These are phyloP conservation scores for Himantopus leucocephalus DNA, from an alignment of 2,113 vertebrate species.

Conservation along the genomic window DNA sequence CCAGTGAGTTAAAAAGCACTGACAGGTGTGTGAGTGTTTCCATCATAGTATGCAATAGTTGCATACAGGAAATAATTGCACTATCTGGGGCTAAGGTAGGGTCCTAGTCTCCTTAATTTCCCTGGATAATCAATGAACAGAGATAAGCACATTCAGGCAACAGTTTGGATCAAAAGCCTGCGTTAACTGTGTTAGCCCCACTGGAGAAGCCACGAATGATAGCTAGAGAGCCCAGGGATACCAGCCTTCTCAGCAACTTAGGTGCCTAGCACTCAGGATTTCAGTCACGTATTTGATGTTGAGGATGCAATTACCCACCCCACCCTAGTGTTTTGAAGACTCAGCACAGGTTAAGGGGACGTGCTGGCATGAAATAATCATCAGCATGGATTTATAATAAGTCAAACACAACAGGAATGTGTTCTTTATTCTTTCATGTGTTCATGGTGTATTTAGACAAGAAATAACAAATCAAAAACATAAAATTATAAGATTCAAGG, in stretches of 20 bases:
- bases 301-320: neutral
- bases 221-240: neutral
- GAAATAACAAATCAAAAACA: neutral
- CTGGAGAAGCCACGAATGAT: neutral
- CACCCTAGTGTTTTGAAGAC: neutral
- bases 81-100: neutral
- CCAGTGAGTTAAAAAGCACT: neutral
- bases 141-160: neutral
- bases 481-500: neutral
- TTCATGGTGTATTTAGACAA: neutral
- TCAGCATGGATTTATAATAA: neutral
- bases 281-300: neutral
- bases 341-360: neutral
- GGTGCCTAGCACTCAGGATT: neutral
- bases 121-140: neutral
- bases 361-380: neutral
- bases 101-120: neutral
- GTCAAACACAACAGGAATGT: neutral
- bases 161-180: neutral
- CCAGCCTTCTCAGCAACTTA: neutral
- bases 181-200: no score
- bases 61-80: neutral
- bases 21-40: neutral
- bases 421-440: neutral
- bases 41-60: no score